These are phyloP conservation scores for Cephalophus harveyi DNA, from an alignment of 2,113 vertebrate genomes.

Conservation along the genomic window DNA sequence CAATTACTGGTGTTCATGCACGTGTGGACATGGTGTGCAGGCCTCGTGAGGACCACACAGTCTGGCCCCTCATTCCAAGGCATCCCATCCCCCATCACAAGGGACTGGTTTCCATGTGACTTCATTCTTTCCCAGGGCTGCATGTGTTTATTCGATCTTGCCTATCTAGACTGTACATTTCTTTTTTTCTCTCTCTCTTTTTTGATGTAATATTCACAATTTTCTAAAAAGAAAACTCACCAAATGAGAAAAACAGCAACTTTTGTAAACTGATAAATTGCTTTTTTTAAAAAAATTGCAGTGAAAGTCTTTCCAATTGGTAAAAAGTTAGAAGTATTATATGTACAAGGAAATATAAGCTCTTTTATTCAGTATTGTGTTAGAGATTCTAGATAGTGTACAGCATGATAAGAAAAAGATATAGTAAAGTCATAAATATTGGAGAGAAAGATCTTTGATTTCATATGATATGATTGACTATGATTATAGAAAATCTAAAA, in stretches of 20 bases:
- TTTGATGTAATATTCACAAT: not conserved
- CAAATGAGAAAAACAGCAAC: not conserved
- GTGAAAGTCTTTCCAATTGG: not conserved
- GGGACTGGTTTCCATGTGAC: not conserved
- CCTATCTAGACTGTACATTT: not conserved
- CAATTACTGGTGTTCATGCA: not conserved
- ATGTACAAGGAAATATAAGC: not conserved
- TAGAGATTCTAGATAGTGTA: not conserved
- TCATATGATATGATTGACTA: not conserved
- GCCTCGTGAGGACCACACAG: too few species aligned
- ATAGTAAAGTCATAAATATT: not conserved
- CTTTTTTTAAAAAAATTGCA: not conserved
- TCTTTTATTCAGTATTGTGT: not conserved
- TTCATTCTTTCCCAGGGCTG: not conserved
- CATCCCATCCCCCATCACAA: not conserved
- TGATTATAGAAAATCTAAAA: not conserved
- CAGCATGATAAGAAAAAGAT: not conserved
- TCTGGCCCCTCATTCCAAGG: not conserved
- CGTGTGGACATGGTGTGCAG: accelerated
- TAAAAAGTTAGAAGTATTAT: not conserved
- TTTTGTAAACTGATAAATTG: not conserved
- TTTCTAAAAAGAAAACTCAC: not conserved
- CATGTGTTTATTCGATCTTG: not conserved
- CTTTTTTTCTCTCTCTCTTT: not conserved
- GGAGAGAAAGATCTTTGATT: not conserved